Percentiles rank a stretch among this genome's conserved stretches.
Conservation (phyloP, 2,797 vertebrate genomes). For the Schizothorax lantsangensis region DNA sequence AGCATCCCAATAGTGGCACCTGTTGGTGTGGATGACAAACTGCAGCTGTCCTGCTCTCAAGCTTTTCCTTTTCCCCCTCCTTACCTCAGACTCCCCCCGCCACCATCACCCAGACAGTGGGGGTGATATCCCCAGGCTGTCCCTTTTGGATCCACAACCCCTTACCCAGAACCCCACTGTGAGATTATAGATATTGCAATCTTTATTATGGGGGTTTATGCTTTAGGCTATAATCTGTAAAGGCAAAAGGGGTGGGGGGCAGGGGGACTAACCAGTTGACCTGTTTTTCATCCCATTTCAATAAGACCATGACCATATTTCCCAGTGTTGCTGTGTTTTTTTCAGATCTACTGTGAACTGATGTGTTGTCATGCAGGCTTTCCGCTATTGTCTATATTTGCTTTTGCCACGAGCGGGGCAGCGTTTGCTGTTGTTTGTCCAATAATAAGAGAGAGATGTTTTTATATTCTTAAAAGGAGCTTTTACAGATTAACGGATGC, state of each 20-base stretch:
- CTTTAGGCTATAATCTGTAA: conserved; percentile 65
- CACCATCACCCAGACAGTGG: conserved; percentile 23
- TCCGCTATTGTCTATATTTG: conserved; percentile 1
- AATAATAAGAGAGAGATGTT: background rate
- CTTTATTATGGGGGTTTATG: conserved; percentile 67
- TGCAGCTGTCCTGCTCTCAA: conserved; percentile 3
- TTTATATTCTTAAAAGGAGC: background rate
- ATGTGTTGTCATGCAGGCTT: conserved; percentile 33
- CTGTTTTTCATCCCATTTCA: conserved; percentile 59
- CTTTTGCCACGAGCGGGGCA: background rate
- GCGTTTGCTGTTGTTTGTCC: background rate
- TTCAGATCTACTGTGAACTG: conserved; percentile 28
- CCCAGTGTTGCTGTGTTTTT: conserved; percentile 34
- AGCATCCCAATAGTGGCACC: background rate
- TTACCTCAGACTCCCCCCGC: background rate
- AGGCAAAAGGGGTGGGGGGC: conserved; percentile 28
- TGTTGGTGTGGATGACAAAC: conserved; percentile 1
- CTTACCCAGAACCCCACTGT: conserved; percentile 54
- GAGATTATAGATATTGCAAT: conserved; percentile 64
- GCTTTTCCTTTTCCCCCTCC: background rate
- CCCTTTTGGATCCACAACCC: conserved; percentile 30
- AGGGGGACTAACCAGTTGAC: conserved; percentile 56
- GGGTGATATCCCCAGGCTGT: conserved; percentile 27
- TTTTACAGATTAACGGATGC: background rate
- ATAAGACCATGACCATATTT: conserved; percentile 46